Base-by-base conservation (phyloP, 2,888 invertebrate species). In the Folsomia candida region DNA sequence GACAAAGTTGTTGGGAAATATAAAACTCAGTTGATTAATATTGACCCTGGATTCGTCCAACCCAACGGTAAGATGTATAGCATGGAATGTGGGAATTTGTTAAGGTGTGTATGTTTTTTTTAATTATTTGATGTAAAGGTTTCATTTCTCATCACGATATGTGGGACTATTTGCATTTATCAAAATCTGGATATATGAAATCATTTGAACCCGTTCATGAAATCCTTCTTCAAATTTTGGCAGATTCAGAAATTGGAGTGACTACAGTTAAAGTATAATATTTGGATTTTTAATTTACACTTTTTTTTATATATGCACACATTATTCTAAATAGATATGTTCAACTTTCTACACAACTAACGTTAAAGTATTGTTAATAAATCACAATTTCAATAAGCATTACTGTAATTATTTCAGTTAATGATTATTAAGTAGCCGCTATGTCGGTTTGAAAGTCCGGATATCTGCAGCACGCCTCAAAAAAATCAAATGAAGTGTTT, bases 151-250 rank as follows among this genome's bases (percentile, higher is more conserved):
- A 92, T 82, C 90, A 90, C 81, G 94, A 95, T 82, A 92, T 96
- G 92, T 90, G 92, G 82, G 95, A 96, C 84, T 96, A 93, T 84
- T 87, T 94, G 64, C 90, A 93, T 81, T 87, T 94, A 72, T 94
- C 93, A 1, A 91, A 91, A 84, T 88, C 90, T 64, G 95, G 94
- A 67, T 93, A 93, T 83, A 87, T 89, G 81, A 94, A 94, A 84
- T 90, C 91, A 11, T 93, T 93, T 83, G 92, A 92, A 84, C 91
- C 92, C 24, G 89, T 93, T 64, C 88, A 91, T 83, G 92, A 93
- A 83, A 85, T 93, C 75, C 84, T 93, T 24, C 86, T 89, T 75
- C 92, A 92, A 83, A 87, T 93, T 80, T 85, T 93, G 67, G 88
- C 86, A 80, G 92, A 91, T 84, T 47, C 9, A 47, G 14, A 47